Conservation (phyloP, 2,888 invertebrate genomes). For the Brachynemurus nebulosus region DNA sequence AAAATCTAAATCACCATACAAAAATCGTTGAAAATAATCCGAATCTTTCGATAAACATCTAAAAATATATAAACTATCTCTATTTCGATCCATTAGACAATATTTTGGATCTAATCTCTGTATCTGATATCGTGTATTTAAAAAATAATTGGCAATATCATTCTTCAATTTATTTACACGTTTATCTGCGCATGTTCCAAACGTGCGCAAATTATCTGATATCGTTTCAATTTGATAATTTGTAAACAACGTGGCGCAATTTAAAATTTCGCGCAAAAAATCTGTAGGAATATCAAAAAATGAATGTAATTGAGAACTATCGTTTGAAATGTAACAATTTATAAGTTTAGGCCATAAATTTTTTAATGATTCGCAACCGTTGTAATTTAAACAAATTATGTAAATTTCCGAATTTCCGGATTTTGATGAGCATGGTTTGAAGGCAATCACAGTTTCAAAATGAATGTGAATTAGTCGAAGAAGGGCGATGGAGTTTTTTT, state of each 20-base stretch:
- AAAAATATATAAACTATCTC: neutral
- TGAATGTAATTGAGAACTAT: constrained; percentile 40
- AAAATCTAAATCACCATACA: neutral
- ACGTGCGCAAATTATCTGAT: constrained; percentile 48
- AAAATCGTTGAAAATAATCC: neutral
- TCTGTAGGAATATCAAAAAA: constrained; percentile 40
- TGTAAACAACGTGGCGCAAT: constrained; percentile 51
- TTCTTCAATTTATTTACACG: neutral
- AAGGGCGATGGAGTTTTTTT: constrained; percentile 63
- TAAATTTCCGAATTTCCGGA: constrained; percentile 93
- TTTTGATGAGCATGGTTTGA: constrained; percentile 87
- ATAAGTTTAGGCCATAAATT: constrained; percentile 28
- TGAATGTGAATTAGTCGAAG: constrained; percentile 63
- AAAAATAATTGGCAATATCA: neutral
- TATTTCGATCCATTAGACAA: neutral
- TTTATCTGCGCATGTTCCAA: constrained; percentile 19
- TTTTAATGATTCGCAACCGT: constrained; percentile 29
- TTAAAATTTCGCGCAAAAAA: constrained; percentile 50
- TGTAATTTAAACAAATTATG: constrained; percentile 54
- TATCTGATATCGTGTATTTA: neutral
- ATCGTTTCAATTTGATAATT: constrained; percentile 52
- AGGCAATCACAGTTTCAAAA: constrained; percentile 59
- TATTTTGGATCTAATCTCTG: neutral
- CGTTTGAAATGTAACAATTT: constrained; percentile 32
- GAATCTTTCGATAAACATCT: neutral